Evolutionary conservation across 2,888 invertebrate genomes (phyloP), one percentile per base, ranked within the genome.

Genomic region (Aleiodes testaceus): DNA sequence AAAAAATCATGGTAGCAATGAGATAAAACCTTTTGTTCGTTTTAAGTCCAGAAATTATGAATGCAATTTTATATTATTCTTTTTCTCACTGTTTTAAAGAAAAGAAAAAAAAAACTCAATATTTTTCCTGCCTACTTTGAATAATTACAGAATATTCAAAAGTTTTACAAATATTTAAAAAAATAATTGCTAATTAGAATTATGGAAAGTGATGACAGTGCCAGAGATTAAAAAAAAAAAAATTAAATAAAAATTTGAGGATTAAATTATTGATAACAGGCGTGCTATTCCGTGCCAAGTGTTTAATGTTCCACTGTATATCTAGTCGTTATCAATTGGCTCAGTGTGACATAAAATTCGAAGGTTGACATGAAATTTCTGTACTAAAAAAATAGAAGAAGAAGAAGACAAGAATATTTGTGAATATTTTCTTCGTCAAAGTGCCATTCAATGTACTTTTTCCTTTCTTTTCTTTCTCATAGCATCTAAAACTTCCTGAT

Each of bases 251-350:
- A 36, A 36, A 7, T 9, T 26, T 36, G 36, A 59, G 16, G 16
- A 59, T 70, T 42, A 72, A 66, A 72, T 71, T 74, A 72, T 67
- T 68, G 72, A 74, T 77, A 78, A 74, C 73, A 75, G 73, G 80
- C 59, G 59, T 72, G 73, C 79, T 75, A 76, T 79, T 77, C 74
- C 76, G 82, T 82, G 82, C 82, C 83, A 84, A 84, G 80, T 78
- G 80, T 82, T 79, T 75, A 77, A 80, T 78, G 55, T 52, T 30
- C 26, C 26, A 68, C 26, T 22, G 7, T 49, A 22, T 18, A 61
- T 61, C 59, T 68, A 68, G 50, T 68, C 50, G 36, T 36, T 61
- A 68, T 55, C 30, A 55, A 44, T 47, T 59, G 42, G 59, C 59
- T 59, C 59, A 59, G 59, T 59, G 42, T 36, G 59, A 18, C 42